Percentiles rank a stretch among this genome's conserved stretches.
phyloP scores from a whole-genome alignment of 2,797 vertebrate species.

The Chelonia mydas region DNA sequence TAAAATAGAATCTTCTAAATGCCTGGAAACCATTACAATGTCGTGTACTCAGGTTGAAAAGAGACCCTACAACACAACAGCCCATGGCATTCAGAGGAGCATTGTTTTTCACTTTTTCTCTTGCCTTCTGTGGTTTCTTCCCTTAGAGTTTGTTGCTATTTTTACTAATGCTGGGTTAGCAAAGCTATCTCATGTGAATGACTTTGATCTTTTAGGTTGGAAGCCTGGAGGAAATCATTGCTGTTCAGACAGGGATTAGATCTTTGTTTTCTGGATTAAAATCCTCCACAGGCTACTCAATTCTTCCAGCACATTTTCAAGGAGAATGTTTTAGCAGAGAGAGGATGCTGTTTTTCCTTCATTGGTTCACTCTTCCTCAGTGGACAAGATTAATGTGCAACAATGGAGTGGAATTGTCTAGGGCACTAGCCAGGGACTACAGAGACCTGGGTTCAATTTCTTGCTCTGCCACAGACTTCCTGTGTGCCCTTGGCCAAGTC shows the following conservation, averaged over 20 bases:
- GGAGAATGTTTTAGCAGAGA: neutral
- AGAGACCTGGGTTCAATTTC: neutral
- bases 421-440: neutral
- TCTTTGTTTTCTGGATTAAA: constrained; percentile 16
- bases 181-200: constrained; percentile 23
- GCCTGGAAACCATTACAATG: constrained; percentile 19
- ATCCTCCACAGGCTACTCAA: neutral
- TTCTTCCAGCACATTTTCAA: neutral
- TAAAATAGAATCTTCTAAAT: neutral
- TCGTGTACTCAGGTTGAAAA: constrained; percentile 17
- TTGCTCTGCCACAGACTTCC: neutral
- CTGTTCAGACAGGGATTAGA: neutral
- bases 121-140: neutral
- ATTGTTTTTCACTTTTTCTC: neutral
- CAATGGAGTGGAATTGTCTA: neutral
- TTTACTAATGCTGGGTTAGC: neutral
- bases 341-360: neutral
- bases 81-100: neutral
- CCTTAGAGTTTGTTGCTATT: neutral
- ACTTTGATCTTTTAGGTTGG: constrained; percentile 32
- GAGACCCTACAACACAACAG: neutral
- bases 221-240: constrained; percentile 5
- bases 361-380: neutral
- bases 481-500: neutral
- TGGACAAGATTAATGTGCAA: neutral